Evolutionary conservation across 2,888 invertebrate species (phyloP).

Genomic region (Aporophyla lueneburgensis): DNA sequence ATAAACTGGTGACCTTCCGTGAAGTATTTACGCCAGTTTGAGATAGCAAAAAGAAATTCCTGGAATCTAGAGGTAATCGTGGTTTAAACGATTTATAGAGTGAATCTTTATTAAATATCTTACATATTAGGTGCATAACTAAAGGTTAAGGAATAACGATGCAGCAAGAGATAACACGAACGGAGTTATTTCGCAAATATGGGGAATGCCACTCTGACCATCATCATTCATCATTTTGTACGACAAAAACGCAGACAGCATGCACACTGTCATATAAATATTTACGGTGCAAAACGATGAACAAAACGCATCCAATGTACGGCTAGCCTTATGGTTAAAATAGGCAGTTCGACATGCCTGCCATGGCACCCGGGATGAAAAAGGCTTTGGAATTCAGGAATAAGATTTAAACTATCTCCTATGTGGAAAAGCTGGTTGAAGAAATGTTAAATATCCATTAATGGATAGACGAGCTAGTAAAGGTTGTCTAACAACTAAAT

Average conservation of each 20-base stretch:
- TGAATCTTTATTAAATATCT: too few relatives aligned
- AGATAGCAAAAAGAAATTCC: too few relatives aligned
- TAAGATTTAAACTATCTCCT: conserved; percentile 4
- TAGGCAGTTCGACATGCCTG: conserved; percentile 19
- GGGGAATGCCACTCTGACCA: background rate
- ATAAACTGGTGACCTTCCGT: too few relatives aligned
- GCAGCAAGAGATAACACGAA: too few relatives aligned
- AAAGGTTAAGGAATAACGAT: too few relatives aligned
- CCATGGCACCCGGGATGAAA: background rate
- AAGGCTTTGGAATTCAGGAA: conserved; percentile 15
- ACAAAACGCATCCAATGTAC: background rate
- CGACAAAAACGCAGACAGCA: background rate
- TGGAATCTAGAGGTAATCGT: too few relatives aligned
- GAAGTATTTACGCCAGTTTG: too few relatives aligned
- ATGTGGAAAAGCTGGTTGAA: background rate
- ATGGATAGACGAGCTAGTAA: background rate
- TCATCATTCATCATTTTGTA: background rate
- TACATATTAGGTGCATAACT: too few relatives aligned
- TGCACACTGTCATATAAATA: background rate
- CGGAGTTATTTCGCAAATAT: too few relatives aligned
- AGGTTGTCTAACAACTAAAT: background rate
- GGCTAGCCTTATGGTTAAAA: conserved; percentile 12
- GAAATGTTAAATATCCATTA: background rate
- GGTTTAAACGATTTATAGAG: too few relatives aligned
- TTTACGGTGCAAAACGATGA: background rate